Base-by-base conservation (phyloP, 37 sponge, comb jelly and placozoan genomes). In the Amphimedon queenslandica region DNA sequence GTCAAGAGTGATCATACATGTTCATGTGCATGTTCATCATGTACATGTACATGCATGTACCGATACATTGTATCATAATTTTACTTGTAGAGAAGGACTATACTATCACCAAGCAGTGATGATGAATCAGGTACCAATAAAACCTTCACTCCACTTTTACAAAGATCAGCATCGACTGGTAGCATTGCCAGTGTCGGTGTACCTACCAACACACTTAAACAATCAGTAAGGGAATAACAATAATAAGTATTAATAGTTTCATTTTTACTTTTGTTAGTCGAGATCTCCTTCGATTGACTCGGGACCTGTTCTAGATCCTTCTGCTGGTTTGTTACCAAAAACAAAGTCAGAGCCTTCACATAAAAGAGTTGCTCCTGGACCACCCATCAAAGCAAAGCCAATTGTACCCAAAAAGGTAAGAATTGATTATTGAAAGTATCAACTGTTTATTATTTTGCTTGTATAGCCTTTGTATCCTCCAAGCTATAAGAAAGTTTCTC, bases 381-480 rank as follows among this genome's bases (percentile, higher is more conserved):
- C n/a, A n/a, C n/a, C n/a, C n/a, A n/a, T n/a, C n/a, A n/a, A n/a
- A n/a, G n/a, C n/a, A n/a, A n/a, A n/a, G n/a, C n/a, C n/a, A n/a
- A n/a, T n/a, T n/a, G n/a, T n/a, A n/a, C n/a, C 53, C 13, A 47
- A 47, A 47, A 47, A 47, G 53, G 53, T 47, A 47, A n/a, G n/a
- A n/a, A n/a, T n/a, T n/a, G n/a, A n/a, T 47, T 47, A 18, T 47
- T 47, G 53, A 18, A 13, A 47, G 8, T 18, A 47, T 47, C 53
- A 47, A 8, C 8, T 47, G 53, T 47, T 47, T 18, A 47, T 47
- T 13, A 47, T 13, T 18, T 47, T 8, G 13, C 53, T n/a, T n/a
- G n/a, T n/a, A n/a, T n/a, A 47, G 53, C 53, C 53, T 47, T 47
- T 47, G 53, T 47, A 47, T 47, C 53, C 53, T 47, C 53, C 53